Base-by-base conservation (phyloP, 2,797 vertebrate genomes). In the Pangasius sanitwongsei region DNA sequence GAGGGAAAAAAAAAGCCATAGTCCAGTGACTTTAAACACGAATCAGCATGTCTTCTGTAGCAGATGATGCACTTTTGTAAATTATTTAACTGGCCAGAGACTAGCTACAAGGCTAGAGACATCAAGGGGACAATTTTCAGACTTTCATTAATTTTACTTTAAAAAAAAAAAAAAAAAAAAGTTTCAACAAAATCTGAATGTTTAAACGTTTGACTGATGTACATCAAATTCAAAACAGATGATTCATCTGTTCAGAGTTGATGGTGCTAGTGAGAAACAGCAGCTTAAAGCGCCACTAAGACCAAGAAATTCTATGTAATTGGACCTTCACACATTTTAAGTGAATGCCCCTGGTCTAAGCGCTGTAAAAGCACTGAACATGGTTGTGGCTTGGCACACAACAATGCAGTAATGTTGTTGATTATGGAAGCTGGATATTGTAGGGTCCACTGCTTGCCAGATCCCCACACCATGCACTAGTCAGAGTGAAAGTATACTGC, bases 401-500 rank as follows among this genome's bases (percentile, higher is more conserved):
- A 82, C 31, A 65, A 78, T 78, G 48, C 4, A n/a, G n/a, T n/a
- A n/a, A n/a, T n/a, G 5, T 59, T 67, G 65, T 55, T 2, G n/a
- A 59, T 86, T 57, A 72, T 57, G 11, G 13, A 55, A 41, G 86
- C 16, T 53, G 20, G 44, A 87, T 16, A 31, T 20, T 5, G 28
- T 34, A 8, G 11, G 72, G 20, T 11, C 23, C 13, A 28, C 41
- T 83, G 61, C 63, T 18, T 65, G 55, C 34, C 75, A 53, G 25
- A 78, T 50, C 28, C 55, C 9, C 3, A 75, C 59, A 34, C 18
- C 41, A 65, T 55, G n/a, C 28, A 34, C 6, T 65, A 65, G 18
- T 65, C 28, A 80, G n/a, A 80, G 28, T 80, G 44, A 87, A 87
- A 67, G 6, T 80, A 80, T 80, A 44, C 41, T 87, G 44, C 6